These are phyloP conservation scores for Euplagia quadripunctaria DNA, from an alignment of 2,888 invertebrate genomes.

Conservation along the genomic window DNA sequence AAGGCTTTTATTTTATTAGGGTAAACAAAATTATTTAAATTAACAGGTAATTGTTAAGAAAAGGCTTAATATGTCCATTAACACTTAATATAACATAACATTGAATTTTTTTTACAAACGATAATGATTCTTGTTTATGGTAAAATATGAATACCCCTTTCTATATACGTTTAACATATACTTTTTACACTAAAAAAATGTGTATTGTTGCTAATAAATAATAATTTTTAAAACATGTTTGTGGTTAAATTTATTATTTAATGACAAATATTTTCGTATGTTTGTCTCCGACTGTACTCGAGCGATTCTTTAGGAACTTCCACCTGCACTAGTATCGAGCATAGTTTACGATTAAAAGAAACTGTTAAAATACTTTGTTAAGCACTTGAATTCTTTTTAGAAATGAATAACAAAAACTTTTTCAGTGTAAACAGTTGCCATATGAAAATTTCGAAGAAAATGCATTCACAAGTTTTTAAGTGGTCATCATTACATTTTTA, in stretches of 20 bases:
- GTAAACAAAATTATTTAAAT: background rate
- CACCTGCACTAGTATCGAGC: background rate
- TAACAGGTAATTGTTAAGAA: background rate
- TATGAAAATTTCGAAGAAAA: constrained; percentile 42
- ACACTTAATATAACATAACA: no score
- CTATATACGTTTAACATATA: no score
- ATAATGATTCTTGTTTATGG: no score
- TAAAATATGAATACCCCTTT: no score
- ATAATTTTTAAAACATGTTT: background rate
- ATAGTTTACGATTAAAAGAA: background rate
- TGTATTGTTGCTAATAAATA: no score
- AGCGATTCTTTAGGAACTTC: background rate
- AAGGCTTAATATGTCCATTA: no score
- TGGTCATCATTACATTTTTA: constrained; percentile 38
- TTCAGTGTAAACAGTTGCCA: background rate
- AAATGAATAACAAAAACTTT: background rate
- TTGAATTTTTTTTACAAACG: no score
- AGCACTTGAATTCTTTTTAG: constrained; percentile 6
- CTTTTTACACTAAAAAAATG: no score
- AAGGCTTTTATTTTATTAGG: background rate
- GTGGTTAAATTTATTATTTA: background rate
- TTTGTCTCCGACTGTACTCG: constrained; percentile 35
- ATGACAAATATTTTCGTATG: background rate
- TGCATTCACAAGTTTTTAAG: constrained; percentile 50
- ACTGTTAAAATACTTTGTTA: constrained; percentile 28